A percentile compares a stretch with the other conserved stretches of the same genome.
Evolutionary conservation across 2,797 vertebrate species (phyloP).

Genomic region (Simalia tracyae): DNA sequence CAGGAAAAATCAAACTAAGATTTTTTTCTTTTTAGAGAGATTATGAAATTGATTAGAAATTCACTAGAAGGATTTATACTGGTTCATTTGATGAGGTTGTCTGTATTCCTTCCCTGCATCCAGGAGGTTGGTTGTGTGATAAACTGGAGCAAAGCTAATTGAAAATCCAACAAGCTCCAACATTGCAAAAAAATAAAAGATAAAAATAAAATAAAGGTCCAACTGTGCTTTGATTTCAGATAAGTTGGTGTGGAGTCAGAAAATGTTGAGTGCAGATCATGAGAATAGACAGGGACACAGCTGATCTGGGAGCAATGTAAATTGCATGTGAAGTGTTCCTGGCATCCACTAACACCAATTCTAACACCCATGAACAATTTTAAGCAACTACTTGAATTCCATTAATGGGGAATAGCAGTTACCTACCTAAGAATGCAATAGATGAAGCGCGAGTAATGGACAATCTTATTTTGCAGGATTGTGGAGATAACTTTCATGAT

Average conservation of each 20-base stretch:
- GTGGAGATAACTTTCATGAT: neutral
- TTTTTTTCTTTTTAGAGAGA: neutral
- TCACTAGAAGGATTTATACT: neutral
- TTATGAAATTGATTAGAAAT: neutral
- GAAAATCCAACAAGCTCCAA: neutral
- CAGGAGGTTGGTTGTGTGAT: neutral
- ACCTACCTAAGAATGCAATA: neutral
- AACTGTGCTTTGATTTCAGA: neutral
- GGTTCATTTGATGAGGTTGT: neutral
- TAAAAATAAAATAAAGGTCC: neutral
- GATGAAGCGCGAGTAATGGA: neutral
- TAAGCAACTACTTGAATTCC: neutral
- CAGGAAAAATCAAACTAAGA: neutral
- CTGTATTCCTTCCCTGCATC: neutral
- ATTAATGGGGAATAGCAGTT: neutral
- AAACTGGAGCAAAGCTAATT: neutral
- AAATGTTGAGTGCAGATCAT: neutral
- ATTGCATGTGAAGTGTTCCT: neutral
- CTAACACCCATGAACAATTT: neutral
- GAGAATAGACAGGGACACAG: neutral
- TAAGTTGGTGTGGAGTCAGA: neutral
- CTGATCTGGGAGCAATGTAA: neutral
- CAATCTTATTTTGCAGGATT: neutral
- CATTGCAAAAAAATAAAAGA: neutral
- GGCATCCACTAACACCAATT: neutral